Conservation (phyloP, 92 coral and sea anemone genomes). For the Palythoa caribaeorum region DNA sequence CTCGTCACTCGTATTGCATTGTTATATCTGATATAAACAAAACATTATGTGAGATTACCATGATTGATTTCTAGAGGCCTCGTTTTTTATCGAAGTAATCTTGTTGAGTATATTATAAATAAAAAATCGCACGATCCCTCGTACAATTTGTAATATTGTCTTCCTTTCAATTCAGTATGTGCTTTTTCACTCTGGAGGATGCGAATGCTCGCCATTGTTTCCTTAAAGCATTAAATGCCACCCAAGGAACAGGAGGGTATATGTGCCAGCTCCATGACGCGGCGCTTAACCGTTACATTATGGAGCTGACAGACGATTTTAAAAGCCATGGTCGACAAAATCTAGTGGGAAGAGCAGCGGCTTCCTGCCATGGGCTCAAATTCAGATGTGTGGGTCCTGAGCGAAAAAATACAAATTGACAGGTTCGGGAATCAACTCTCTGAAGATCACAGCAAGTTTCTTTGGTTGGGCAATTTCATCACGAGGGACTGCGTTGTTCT, state of each 20-base stretch:
- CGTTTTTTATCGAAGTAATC: too few relatives aligned
- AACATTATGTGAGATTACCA: too few relatives aligned
- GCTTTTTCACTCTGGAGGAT: conserved; percentile 27
- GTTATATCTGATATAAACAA: too few relatives aligned
- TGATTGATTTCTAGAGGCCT: too few relatives aligned
- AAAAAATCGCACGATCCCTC: too few relatives aligned
- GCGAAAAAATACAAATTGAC: conserved; percentile 37
- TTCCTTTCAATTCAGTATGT: not conserved
- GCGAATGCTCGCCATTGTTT: conserved; percentile 16
- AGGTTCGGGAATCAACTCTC: conserved; percentile 17
- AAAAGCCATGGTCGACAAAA: conserved; percentile 29
- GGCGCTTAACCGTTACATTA: conserved; percentile 40
- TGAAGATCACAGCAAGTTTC: not conserved
- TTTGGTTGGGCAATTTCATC: too few relatives aligned
- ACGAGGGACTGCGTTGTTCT: too few relatives aligned
- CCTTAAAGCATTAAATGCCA: conserved; percentile 17
- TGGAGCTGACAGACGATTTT: conserved; percentile 40
- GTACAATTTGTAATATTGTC: too few relatives aligned
- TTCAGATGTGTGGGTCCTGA: conserved; percentile 35
- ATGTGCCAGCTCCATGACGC: conserved; percentile 48
- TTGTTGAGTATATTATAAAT: too few relatives aligned
- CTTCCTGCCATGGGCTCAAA: conserved; percentile 45
- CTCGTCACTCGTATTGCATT: too few relatives aligned
- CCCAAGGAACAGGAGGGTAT: conserved; percentile 29
- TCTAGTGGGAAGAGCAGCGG: conserved; percentile 28